These are phyloP conservation scores for Alouatta palliata DNA, from an alignment of 2,113 vertebrate genomes.

Conservation along the genomic window DNA sequence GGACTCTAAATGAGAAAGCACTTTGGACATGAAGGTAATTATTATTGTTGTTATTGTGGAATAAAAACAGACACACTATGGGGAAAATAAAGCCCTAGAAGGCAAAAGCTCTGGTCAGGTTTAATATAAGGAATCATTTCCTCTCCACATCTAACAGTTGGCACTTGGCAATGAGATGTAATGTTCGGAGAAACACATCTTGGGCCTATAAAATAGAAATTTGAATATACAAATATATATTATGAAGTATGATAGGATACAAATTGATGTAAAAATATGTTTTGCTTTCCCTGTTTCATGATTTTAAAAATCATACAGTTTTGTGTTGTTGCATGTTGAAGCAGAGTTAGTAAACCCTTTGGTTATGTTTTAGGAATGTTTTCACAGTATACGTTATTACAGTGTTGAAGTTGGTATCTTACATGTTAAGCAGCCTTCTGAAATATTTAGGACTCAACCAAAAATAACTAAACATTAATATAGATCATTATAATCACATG, in stretches of 20 bases:
- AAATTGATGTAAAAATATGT: slow-evolving; percentile 88
- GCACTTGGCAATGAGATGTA: slow-evolving; percentile 61
- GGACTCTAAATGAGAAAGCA: slow-evolving; percentile 23
- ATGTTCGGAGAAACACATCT: slow-evolving; percentile 60
- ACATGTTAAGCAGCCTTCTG: slow-evolving; percentile 69
- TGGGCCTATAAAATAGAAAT: slow-evolving; percentile 83
- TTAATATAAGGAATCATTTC: slow-evolving; percentile 50
- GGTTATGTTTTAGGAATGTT: slow-evolving; percentile 76
- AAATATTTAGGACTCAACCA: slow-evolving; percentile 67
- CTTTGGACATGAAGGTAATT: slow-evolving; percentile 41
- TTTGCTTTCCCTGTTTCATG: slow-evolving; percentile 79
- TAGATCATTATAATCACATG: slow-evolving; percentile 71
- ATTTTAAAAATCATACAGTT: slow-evolving; percentile 83
- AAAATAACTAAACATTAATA: slow-evolving; percentile 71
- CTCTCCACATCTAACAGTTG: slow-evolving; percentile 56
- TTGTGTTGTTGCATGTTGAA: slow-evolving; percentile 76
- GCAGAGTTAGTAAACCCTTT: slow-evolving; percentile 80
- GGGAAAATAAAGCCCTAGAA: slow-evolving; percentile 16
- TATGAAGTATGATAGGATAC: slow-evolving; percentile 83
- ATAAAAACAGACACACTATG: not conserved
- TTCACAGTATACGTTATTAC: slow-evolving; percentile 87
- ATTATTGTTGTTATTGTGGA: not conserved
- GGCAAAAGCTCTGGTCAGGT: slow-evolving; percentile 55
- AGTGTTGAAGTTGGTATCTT: slow-evolving; percentile 80
- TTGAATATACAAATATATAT: slow-evolving; percentile 86